Percentiles rank a stretch among this genome's conserved stretches.
Evolutionary conservation across 2,113 vertebrate genomes (phyloP).

Genomic region (Hippopotamus amphibius): DNA sequence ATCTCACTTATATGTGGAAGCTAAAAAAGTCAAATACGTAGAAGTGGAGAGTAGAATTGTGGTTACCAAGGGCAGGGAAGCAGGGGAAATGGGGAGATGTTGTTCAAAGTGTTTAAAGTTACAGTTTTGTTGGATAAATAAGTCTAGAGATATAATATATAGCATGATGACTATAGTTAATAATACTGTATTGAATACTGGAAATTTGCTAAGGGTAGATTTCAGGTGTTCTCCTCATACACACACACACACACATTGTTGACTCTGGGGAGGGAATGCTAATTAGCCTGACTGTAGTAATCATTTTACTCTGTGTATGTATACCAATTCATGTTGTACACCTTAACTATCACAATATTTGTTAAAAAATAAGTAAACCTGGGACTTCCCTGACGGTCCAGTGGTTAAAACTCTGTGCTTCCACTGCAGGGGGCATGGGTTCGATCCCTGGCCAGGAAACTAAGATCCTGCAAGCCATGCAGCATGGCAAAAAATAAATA

Average conservation of each 20-base stretch:
- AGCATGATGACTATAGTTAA: not conserved
- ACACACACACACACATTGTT: not conserved
- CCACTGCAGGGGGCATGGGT: not conserved
- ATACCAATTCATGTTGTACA: not conserved
- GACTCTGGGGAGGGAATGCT: not conserved
- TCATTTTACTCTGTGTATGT: not conserved
- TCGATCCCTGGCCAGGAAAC: not conserved
- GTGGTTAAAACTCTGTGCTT: not conserved
- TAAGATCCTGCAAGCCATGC: not conserved
- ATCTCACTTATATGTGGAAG: not conserved
- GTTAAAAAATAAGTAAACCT: not conserved
- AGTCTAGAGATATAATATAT: not conserved
- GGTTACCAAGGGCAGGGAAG: not conserved
- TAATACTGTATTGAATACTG: not conserved
- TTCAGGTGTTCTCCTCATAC: not conserved
- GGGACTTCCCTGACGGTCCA: not conserved
- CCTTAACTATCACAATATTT: not conserved
- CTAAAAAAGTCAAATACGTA: not conserved
- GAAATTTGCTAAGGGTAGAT: not conserved
- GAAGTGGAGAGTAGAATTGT: not conserved
- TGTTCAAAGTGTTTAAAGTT: not conserved
- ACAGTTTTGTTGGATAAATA: not conserved
- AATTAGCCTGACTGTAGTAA: not conserved
- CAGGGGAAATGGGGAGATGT: not conserved
- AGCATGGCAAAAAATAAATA: not conserved